Conservation (phyloP, 2,797 vertebrate genomes). For the Amblyopsis hoosieri region DNA sequence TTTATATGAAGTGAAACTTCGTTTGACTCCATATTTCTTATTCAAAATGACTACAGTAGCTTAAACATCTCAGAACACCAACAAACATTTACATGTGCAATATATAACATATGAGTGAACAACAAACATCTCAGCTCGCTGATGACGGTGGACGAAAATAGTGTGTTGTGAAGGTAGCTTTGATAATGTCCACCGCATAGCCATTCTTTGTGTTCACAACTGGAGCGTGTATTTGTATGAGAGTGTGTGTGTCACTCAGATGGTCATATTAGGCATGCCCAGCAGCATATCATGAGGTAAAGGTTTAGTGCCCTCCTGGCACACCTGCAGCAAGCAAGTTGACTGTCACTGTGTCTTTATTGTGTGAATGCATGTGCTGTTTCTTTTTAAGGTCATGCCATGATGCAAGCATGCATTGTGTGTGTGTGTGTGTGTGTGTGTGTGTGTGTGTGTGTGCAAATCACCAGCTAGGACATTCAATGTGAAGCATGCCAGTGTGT, state of each 20-base stretch:
- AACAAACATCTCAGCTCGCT: too few relatives aligned
- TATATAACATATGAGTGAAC: too few relatives aligned
- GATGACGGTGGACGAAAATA: too few relatives aligned
- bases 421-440: neutral
- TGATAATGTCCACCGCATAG: too few relatives aligned
- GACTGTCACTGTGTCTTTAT: constrained; percentile 16
- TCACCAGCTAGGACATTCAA: too few relatives aligned
- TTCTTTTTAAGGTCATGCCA: neutral
- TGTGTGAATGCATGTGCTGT: constrained; percentile 9
- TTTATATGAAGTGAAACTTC: too few relatives aligned
- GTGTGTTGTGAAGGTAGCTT: too few relatives aligned
- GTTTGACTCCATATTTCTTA: too few relatives aligned
- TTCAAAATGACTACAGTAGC: too few relatives aligned
- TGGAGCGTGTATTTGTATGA: neutral
- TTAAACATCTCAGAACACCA: too few relatives aligned
- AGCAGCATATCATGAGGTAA: constrained; percentile 49
- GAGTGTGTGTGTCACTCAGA: constrained; percentile 29
- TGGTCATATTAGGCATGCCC: constrained; percentile 46
- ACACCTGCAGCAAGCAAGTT: constrained; percentile 28
- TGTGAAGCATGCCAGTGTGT: too few relatives aligned
- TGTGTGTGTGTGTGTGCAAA: neutral
- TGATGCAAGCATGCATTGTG: neutral
- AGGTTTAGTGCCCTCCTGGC: constrained; percentile 7
- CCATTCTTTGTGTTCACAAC: neutral
- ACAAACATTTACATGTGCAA: neutral